Conservation (phyloP, 2,113 vertebrate genomes). For the Eurypyga helias region DNA sequence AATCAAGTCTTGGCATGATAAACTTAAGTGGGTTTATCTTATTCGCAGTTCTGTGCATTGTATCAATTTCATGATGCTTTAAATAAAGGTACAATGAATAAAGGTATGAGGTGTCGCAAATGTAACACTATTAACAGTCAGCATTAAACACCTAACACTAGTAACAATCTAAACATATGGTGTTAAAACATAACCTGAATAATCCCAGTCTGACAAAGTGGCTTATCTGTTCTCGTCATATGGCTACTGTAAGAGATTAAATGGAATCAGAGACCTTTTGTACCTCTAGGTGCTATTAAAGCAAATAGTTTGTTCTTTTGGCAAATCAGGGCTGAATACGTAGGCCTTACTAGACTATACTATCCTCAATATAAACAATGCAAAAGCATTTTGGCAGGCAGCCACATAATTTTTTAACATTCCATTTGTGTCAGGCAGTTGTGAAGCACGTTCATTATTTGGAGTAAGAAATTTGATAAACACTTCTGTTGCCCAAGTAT, state of each 20-base stretch:
- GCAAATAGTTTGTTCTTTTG: background rate
- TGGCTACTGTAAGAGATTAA: slow-evolving; percentile 51
- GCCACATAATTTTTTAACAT: background rate
- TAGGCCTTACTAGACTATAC: background rate
- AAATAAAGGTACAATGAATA: background rate
- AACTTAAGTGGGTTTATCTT: background rate
- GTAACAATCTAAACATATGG: slow-evolving; percentile 24
- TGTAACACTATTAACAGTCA: background rate
- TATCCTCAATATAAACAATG: background rate
- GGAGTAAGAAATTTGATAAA: background rate
- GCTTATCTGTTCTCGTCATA: slow-evolving; percentile 57
- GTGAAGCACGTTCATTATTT: background rate
- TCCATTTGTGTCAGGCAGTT: background rate
- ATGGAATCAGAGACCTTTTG: background rate
- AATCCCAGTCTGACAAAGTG: slow-evolving; percentile 60
- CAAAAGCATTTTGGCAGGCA: background rate
- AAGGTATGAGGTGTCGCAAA: background rate
- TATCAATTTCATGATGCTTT: background rate
- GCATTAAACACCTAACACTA: background rate
- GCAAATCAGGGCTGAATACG: background rate
- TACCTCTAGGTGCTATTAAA: background rate
- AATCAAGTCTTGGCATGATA: background rate
- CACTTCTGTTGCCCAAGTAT: background rate
- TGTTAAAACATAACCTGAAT: slow-evolving; percentile 28
- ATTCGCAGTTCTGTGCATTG: background rate